Conservation (phyloP, 23 tunicate species). For the Trididemnum nubilum region DNA sequence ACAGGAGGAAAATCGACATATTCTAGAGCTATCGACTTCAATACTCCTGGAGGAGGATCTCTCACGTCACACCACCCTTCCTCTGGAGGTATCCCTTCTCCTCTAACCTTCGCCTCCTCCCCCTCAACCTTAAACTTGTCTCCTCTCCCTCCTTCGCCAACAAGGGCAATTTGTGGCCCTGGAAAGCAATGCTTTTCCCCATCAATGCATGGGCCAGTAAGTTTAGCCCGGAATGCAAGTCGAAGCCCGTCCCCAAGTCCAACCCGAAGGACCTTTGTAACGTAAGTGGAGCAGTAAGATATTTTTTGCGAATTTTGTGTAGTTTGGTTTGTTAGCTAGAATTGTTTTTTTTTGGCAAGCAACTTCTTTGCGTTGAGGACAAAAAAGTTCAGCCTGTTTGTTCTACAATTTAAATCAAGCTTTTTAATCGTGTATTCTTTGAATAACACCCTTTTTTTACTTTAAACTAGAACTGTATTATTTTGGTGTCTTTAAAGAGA, state of each 20-base stretch:
- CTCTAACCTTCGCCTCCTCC: constrained; percentile 61
- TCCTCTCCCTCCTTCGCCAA: constrained; percentile 83
- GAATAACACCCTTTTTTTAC: too few relatives aligned
- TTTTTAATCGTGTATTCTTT: too few relatives aligned
- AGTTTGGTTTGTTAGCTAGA: too few relatives aligned
- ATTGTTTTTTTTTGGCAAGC: too few relatives aligned
- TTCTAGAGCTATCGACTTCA: constrained; percentile 70
- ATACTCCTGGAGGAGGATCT: constrained; percentile 27
- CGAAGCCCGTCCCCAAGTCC: constrained; percentile 94
- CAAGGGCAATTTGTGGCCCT: constrained; percentile 56
- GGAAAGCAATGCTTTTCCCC: constrained; percentile 93
- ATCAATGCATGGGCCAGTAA: constrained; percentile 76
- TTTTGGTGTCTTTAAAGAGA: too few relatives aligned
- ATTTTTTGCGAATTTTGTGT: not conserved
- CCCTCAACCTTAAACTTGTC: constrained; percentile 44
- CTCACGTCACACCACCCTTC: constrained; percentile 31
- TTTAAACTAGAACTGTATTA: too few relatives aligned
- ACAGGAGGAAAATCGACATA: constrained; percentile 20
- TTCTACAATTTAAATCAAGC: too few relatives aligned
- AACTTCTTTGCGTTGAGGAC: too few relatives aligned
- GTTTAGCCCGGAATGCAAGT: constrained; percentile 49
- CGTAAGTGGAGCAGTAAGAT: constrained; percentile 67
- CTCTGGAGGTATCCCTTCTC: constrained; percentile 72
- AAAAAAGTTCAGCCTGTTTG: too few relatives aligned
- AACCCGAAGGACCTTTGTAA: constrained; percentile 71